Conservation (phyloP, 2,797 vertebrate species). For the Falco rusticolus region DNA sequence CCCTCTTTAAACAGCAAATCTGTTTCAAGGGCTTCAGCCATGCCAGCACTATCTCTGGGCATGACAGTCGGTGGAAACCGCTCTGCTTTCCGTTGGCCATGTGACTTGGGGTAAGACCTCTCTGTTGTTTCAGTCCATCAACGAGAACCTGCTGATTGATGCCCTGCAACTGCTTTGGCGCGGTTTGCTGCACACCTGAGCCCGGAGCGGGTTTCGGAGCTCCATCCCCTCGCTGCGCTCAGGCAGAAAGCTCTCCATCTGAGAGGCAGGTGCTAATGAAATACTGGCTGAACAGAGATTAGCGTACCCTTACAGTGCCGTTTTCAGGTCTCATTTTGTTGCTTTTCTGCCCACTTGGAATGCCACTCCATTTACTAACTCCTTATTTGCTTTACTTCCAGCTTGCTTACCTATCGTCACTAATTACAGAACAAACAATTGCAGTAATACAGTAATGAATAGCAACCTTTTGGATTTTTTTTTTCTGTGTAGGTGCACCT, state of each 20-base stretch:
- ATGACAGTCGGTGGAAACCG: not conserved
- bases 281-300: conserved; percentile 25
- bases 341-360: conserved; percentile 65
- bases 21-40: not conserved
- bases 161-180: not conserved
- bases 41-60: not conserved
- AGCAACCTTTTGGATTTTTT: conserved; percentile 62
- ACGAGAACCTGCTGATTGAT: not conserved
- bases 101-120: not conserved
- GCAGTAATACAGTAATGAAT: conserved; percentile 61
- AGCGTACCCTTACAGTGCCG: conserved; percentile 23
- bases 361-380: conserved; percentile 67
- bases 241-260: not conserved
- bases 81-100: not conserved
- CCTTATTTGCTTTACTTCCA: conserved; percentile 68
- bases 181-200: not conserved
- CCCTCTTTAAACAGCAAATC: conserved; percentile 25
- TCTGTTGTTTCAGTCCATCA: not conserved
- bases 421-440: conserved; percentile 77
- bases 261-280: conserved; percentile 38
- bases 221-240: not conserved
- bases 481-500: conserved; percentile 74
- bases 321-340: conserved; percentile 67
- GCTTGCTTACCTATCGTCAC: conserved; percentile 73
- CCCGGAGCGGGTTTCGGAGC: conserved; percentile 1